Conservation (phyloP, 2,888 invertebrate genomes). For the Gnatocerus cornutus region DNA sequence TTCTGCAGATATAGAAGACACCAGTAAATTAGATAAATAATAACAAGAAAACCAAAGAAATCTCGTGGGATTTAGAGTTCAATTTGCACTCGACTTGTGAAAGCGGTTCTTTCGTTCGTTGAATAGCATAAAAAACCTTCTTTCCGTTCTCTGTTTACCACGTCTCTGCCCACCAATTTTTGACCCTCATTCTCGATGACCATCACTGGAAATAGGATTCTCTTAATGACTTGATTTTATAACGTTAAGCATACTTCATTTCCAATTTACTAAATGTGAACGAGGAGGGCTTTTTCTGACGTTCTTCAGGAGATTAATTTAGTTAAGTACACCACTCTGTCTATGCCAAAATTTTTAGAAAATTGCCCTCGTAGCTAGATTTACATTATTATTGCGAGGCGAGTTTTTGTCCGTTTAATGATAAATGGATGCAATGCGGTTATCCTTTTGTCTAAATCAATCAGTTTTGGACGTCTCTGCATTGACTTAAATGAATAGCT, state of each 20-base stretch:
- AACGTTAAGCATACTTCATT: slow-evolving; percentile 16
- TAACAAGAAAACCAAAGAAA: slow-evolving; percentile 54
- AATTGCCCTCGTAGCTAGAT: slow-evolving; percentile 1
- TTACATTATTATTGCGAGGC: slow-evolving; percentile 8
- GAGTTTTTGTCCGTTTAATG: slow-evolving; percentile 11
- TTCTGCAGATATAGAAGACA: slow-evolving; percentile 30
- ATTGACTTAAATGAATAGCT: slow-evolving; percentile 37
- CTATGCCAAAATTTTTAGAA: slow-evolving; percentile 20
- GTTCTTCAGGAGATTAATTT: slow-evolving; percentile 18
- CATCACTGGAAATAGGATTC: slow-evolving; percentile 52
- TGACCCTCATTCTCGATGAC: slow-evolving; percentile 53
- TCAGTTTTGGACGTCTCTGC: slow-evolving; percentile 14
- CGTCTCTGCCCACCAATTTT: slow-evolving; percentile 45
- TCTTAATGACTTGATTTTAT: slow-evolving; percentile 44
- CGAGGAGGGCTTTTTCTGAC: not conserved
- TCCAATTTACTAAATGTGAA: slow-evolving; percentile 15
- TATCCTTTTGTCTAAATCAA: slow-evolving; percentile 35
- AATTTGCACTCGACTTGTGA: slow-evolving; percentile 55
- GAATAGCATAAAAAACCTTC: slow-evolving; percentile 40
- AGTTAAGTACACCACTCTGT: slow-evolving; percentile 14
- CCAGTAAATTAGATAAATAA: slow-evolving; percentile 57
- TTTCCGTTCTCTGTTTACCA: slow-evolving; percentile 24
- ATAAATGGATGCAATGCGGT: slow-evolving; percentile 22
- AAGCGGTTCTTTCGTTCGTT: slow-evolving; percentile 42
- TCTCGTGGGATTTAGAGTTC: slow-evolving; percentile 56